Base-by-base conservation (phyloP, 2,113 vertebrate species). In the Eulacestoma nigropectus region DNA sequence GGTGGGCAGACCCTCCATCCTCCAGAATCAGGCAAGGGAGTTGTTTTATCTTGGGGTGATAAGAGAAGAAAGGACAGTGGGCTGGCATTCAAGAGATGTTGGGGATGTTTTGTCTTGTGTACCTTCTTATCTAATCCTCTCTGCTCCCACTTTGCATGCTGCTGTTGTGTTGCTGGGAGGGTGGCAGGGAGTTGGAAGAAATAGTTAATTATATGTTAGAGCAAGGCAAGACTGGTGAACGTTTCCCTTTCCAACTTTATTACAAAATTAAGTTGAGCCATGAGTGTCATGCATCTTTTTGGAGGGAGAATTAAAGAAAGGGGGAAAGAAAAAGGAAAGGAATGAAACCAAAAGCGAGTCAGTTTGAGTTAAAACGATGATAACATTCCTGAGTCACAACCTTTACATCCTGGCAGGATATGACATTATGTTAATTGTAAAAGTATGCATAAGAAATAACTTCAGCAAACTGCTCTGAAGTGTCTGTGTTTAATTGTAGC, bases 401-500 rank as follows among this genome's bases (percentile, higher is more conserved):
- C 79, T 91, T 55, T 55, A n/a, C 3, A 1, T 76, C 57, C 89
- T 94, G 90, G 68, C 70, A 89, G 87, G 81, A 81, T 89, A 56
- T 90, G 86, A 75, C 67, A 79, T 87, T 85, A 84, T 89, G 74
- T 57, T 96, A 94, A 95, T 96, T 92, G 84, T 82, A 93, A 73
- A 97, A 96, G 94, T 90, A 96, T 89, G 94, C 94, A 93, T 96
- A 63, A 41, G 74, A 75, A 78, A 35, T 50, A 47, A 80, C 92
- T 84, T 30, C 6, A 72, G 87, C 4, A 0, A 93, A 20, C 47
- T 55, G 80, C 92, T 96, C 91, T 80, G 69, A 76, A 87, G 87
- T 86, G 87, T 65, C 93, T 94, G 92, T 21, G 52, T 90, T 96
- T 95, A 95, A 96, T 96, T 96, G 85, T 70, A 94, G 83, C 49